These are phyloP conservation scores for Rhynchomys soricoides DNA, from an alignment of 2,113 vertebrate species.

Conservation along the genomic window DNA sequence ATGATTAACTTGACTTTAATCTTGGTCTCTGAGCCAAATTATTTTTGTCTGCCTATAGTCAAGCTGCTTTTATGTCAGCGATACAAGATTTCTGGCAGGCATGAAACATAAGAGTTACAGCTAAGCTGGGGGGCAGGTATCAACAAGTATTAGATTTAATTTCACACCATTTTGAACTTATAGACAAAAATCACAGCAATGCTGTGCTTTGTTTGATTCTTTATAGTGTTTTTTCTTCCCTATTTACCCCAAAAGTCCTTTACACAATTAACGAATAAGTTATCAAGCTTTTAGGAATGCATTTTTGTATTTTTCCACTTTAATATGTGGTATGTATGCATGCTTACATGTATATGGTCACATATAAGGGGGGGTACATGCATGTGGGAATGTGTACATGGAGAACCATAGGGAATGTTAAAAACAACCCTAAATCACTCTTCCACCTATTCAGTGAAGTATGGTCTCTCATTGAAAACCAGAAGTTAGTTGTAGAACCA, in stretches of 20 bases:
- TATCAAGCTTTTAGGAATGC: neutral
- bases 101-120: no score
- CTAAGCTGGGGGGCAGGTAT: no score
- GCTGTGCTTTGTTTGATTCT: neutral
- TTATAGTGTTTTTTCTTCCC: neutral
- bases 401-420: neutral
- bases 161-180: slow-evolving; percentile 13
- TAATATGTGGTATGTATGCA: neutral
- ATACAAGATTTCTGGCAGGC: no score
- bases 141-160: neutral
- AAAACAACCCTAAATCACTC: neutral
- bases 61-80: no score
- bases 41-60: no score
- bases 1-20: no score
- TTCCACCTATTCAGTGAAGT: neutral
- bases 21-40: no score
- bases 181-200: neutral
- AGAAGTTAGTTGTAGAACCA: neutral
- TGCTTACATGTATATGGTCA: neutral
- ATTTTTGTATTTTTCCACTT: neutral
- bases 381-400: no score
- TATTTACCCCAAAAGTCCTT: neutral
- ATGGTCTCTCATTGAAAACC: neutral
- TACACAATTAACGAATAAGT: neutral
- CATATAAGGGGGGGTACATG: neutral